A percentile compares a stretch with the other conserved stretches of the same genome.
Evolutionary conservation across 2,888 invertebrate genomes (phyloP).

Genomic region (Fissipunctia ypsillon): DNA sequence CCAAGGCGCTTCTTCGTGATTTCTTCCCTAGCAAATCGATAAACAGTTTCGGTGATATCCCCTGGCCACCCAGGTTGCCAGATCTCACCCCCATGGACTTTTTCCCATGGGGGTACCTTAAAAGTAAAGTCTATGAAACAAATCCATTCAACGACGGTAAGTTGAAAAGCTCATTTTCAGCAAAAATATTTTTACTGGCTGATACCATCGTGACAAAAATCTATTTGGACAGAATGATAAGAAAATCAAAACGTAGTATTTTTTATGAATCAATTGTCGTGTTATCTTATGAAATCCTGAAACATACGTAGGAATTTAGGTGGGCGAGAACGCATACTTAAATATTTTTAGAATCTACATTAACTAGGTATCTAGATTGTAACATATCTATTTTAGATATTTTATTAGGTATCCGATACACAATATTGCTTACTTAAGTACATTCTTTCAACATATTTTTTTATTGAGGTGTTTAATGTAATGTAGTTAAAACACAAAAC

Average conservation of each 20-base stretch:
- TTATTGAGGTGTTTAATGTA: not conserved
- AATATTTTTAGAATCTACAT: slow-evolving; percentile 16
- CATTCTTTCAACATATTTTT: not conserved
- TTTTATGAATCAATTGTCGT: slow-evolving; percentile 6
- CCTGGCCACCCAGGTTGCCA: too few relatives aligned
- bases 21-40: too few relatives aligned
- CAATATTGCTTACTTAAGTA: not conserved
- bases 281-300: not conserved
- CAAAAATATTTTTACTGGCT: not conserved
- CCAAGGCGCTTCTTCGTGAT: too few relatives aligned
- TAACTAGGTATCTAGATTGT: not conserved
- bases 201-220: not conserved
- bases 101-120: too few relatives aligned
- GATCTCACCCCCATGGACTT: too few relatives aligned
- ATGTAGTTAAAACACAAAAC: not conserved
- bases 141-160: too few relatives aligned
- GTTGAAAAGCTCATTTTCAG: not conserved
- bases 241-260: not conserved
- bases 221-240: not conserved
- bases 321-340: slow-evolving; percentile 1
- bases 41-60: too few relatives aligned
- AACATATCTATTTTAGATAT: slow-evolving; percentile 9
- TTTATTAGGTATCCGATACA: not conserved
- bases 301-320: slow-evolving; percentile 20
- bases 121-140: too few relatives aligned